Evolutionary conservation across 2,113 vertebrate genomes (phyloP).

Genomic region (Coregonus clupeaformis): DNA sequence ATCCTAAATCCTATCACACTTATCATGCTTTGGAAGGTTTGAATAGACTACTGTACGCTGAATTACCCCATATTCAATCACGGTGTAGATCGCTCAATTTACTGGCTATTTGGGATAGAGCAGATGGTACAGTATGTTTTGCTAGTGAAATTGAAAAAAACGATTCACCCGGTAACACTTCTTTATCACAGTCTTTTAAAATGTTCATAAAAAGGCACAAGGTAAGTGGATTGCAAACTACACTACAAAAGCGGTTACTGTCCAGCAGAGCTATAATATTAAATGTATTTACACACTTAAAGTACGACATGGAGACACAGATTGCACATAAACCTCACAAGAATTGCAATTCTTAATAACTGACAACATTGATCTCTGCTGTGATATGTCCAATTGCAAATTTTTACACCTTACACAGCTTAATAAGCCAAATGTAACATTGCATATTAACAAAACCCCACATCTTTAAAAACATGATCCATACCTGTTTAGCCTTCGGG

Average conservation of each 20-base stretch:
- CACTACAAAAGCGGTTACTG: slow-evolving; percentile 53
- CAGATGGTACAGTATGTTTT: slow-evolving; percentile 31
- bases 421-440: slow-evolving; percentile 8
- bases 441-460: slow-evolving; percentile 14
- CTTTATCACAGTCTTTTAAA: slow-evolving; percentile 32
- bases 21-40: slow-evolving; percentile 2
- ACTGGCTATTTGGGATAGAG: slow-evolving; percentile 22
- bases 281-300: slow-evolving; percentile 54
- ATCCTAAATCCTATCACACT: not conserved
- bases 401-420: slow-evolving; percentile 22
- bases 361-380: slow-evolving; percentile 32
- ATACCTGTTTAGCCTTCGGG: slow-evolving; percentile 25
- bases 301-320: slow-evolving; percentile 46
- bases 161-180: slow-evolving; percentile 7
- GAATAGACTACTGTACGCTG: not conserved
- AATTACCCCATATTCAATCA: not conserved
- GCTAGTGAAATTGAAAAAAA: slow-evolving; percentile 8
- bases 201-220: slow-evolving; percentile 68
- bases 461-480: slow-evolving; percentile 34
- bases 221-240: slow-evolving; percentile 63
- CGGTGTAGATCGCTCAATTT: not conserved
- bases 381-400: slow-evolving; percentile 51
- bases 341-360: slow-evolving; percentile 33
- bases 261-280: slow-evolving; percentile 45
- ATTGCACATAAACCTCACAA: slow-evolving; percentile 39